Evolutionary conservation across 2,888 invertebrate species (phyloP).

Genomic region (Dioctria linearis): DNA sequence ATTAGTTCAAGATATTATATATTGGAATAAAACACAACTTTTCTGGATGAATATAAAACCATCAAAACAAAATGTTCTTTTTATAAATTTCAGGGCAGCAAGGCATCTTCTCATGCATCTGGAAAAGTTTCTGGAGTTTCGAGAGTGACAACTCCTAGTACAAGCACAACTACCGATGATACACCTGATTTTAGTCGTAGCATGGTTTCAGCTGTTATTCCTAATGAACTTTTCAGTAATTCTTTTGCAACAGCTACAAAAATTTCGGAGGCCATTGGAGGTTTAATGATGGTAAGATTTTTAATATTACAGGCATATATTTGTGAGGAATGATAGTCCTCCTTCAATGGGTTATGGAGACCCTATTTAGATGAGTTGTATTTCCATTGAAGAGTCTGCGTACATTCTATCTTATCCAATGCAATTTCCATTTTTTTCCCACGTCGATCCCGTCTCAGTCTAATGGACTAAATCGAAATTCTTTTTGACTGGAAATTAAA

Average conservation of each 20-base stretch:
- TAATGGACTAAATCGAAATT: too few relatives aligned
- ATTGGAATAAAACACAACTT: neutral
- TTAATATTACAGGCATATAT: neutral
- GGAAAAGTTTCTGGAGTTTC: conserved; percentile 1
- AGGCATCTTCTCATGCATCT: conserved; percentile 56
- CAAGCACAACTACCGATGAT: conserved; percentile 65
- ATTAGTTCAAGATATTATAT: conserved; percentile 15
- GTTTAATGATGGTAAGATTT: conserved; percentile 74
- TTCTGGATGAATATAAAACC: neutral
- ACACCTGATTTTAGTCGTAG: conserved; percentile 72
- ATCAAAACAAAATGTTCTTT: neutral
- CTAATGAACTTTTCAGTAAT: conserved; percentile 74
- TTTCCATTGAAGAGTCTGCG: too few relatives aligned
- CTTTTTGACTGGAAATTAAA: too few relatives aligned
- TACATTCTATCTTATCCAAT: neutral
- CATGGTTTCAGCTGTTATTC: conserved; percentile 75
- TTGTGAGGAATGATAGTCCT: too few relatives aligned
- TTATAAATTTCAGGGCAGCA: conserved; percentile 55
- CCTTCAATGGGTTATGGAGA: too few relatives aligned
- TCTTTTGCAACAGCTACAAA: conserved; percentile 76
- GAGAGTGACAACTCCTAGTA: conserved; percentile 8
- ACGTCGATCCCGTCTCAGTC: too few relatives aligned
- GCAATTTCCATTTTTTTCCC: neutral
- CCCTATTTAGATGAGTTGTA: too few relatives aligned
- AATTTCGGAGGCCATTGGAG: conserved; percentile 74